phyloP scores from a whole-genome alignment of 2,888 invertebrate genomes.

The Phania funesta region DNA sequence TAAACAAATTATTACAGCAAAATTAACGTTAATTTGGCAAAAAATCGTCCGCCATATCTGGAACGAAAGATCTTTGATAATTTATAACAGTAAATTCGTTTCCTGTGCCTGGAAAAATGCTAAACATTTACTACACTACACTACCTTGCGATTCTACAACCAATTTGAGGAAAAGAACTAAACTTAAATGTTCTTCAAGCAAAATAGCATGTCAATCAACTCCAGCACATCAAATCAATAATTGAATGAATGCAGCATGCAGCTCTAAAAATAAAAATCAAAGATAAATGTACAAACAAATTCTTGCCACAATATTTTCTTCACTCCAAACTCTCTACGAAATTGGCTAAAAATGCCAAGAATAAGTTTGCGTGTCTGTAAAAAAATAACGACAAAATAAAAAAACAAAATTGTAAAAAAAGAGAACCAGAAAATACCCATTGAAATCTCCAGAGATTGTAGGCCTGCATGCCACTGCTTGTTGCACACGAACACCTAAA shows the following conservation, averaged over 20 bases:
- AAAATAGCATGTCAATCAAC: slow-evolving; percentile 69
- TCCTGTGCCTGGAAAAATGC: slow-evolving; percentile 6
- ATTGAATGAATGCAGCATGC: slow-evolving; percentile 69
- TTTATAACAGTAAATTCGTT: slow-evolving; percentile 5
- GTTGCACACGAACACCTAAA: neutral
- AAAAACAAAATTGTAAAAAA: slow-evolving; percentile 31
- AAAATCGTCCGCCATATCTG: no score
- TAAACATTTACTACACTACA: neutral
- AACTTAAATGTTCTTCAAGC: slow-evolving; percentile 1
- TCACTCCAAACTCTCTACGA: neutral
- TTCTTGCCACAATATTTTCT: neutral
- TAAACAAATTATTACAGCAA: no score
- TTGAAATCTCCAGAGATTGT: slow-evolving; percentile 60
- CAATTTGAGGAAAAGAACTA: slow-evolving; percentile 9
- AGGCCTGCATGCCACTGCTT: neutral
- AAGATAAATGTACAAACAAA: neutral
- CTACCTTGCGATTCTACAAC: neutral
- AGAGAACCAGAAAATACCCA: slow-evolving; percentile 22
- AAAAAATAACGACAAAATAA: slow-evolving; percentile 66
- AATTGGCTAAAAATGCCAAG: slow-evolving; percentile 44
- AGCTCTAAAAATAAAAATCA: slow-evolving; percentile 1
- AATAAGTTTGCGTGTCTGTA: slow-evolving; percentile 41
- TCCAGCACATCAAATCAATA: slow-evolving; percentile 69
- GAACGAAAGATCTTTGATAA: neutral
- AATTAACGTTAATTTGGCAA: no score